phyloP scores from a whole-genome alignment of 2,797 vertebrate species.

The Valencia hispanica region DNA sequence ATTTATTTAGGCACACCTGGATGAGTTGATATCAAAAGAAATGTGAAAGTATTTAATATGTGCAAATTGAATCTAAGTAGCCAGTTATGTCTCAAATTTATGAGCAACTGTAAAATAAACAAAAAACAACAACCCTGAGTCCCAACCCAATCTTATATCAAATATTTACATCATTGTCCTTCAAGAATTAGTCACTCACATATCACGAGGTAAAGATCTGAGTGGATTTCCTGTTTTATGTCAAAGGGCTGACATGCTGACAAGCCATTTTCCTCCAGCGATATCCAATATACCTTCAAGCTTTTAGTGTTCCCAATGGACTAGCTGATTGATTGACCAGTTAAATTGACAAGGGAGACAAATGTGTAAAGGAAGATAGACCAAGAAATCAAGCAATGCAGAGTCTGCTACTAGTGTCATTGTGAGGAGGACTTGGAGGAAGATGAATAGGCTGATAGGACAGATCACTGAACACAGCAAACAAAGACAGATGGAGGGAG shows the following conservation, averaged over 20 bases:
- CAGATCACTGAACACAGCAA: conserved; percentile 74
- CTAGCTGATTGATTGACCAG: conserved; percentile 34
- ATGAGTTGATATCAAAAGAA: too few species aligned
- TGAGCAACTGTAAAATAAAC: not conserved
- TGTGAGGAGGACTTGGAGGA: conserved; percentile 55
- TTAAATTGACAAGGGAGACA: conserved; percentile 61
- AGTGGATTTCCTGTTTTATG: conserved; percentile 32
- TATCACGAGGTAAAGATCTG: conserved; percentile 40
- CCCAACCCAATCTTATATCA: conserved; percentile 18
- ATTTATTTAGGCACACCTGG: too few species aligned
- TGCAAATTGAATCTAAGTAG: not conserved
- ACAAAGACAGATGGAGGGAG: conserved; percentile 75
- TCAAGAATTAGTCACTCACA: conserved; percentile 32
- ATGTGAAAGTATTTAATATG: not conserved
- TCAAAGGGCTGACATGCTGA: conserved; percentile 23
- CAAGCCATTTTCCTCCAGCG: conserved; percentile 12
- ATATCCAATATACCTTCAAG: conserved; percentile 30
- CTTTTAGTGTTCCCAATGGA: conserved; percentile 47
- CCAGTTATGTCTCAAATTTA: not conserved
- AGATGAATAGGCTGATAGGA: conserved; percentile 78
- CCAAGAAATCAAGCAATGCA: conserved; percentile 50
- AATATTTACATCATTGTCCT: conserved; percentile 41
- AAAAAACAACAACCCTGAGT: not conserved
- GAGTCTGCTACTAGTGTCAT: conserved; percentile 50
- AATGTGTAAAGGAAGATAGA: conserved; percentile 60